Conservation (phyloP, 2,888 invertebrate genomes). For the Drosophila imparisetae region DNA sequence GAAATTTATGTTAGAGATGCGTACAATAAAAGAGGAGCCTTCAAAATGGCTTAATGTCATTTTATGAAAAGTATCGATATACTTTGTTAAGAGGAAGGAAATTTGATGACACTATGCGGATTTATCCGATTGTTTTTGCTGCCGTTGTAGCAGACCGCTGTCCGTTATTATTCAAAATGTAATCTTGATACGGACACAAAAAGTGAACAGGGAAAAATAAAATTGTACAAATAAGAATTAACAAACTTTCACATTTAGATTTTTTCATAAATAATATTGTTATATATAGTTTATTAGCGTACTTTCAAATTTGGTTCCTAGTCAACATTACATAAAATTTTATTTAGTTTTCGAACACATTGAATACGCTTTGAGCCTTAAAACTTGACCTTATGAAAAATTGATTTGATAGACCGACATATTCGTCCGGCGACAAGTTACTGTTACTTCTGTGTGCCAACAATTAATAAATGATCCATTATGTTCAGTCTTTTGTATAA, state of each 20-base stretch:
- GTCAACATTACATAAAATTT: constrained; percentile 61
- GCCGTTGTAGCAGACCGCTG: background rate
- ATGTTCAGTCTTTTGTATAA: constrained; percentile 55
- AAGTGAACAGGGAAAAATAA: background rate
- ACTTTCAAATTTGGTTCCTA: constrained; percentile 53
- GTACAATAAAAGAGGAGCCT: background rate
- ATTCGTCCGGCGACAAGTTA: constrained; percentile 36
- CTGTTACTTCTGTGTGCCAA: constrained; percentile 30
- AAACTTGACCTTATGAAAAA: constrained; percentile 38
- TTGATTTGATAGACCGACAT: constrained; percentile 43
- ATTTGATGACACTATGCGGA: background rate
- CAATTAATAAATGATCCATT: constrained; percentile 41
- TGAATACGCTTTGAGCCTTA: constrained; percentile 49
- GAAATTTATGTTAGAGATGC: background rate
- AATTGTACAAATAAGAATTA: background rate
- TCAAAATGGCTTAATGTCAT: background rate
- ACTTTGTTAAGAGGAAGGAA: background rate
- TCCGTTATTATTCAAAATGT: background rate
- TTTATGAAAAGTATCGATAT: background rate
- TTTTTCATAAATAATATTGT: constrained; percentile 4
- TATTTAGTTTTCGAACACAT: constrained; percentile 59
- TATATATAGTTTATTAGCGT: constrained; percentile 40
- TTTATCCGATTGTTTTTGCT: background rate
- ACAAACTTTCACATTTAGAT: background rate
- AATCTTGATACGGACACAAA: background rate